Evolutionary conservation across 1,140 invertebrate genomes (phyloP), one percentile per base, ranked within the genome.

Genomic region (Halotydeus destructor): DNA sequence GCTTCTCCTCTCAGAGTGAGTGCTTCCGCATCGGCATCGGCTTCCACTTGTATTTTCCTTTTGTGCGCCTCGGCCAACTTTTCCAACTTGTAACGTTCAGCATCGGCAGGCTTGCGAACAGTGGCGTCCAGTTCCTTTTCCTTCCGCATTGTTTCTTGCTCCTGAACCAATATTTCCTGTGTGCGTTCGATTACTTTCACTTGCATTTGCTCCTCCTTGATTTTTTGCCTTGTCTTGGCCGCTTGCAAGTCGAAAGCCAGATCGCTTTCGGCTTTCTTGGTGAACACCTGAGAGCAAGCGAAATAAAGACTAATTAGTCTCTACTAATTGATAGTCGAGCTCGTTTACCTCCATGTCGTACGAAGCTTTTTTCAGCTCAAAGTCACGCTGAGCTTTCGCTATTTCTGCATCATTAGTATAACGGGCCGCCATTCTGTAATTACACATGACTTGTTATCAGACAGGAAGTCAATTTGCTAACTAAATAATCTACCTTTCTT

Each of bases 321-420:
- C n/a, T n/a, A n/a, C n/a, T n/a, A n/a, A n/a, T n/a, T n/a, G n/a
- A n/a, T n/a, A n/a, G n/a, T n/a, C n/a, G n/a, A n/a, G n/a, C n/a
- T n/a, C n/a, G n/a, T n/a, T n/a, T n/a, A n/a, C n/a, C 70, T 96
- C 88, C 46, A 85, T 75, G 59, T 96, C 89, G 58, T 94, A 97
- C 14, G 80, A 77, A 14, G 89, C 88, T 60, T 96, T 93, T 60
- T 96, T 94, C 35, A 96, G 59, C 62, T 96, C 85, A 59, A 94
- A 97, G 62, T 96, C 88, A 52, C 86, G 64, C 54, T 91, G 78
- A 0, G 88, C 80, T 63, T 94, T 91, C 0, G 88, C 84, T 44
- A 96, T 93, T 60, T 94, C 85, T 2, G 84, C 86, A 57, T 97
- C 86, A 60, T 96, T 96, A 0, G 82, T 59, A 50, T 60, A 66